These are phyloP conservation scores for Agelas oroides DNA, from an alignment of 37 sponge, comb jelly and placozoan species.

Conservation along the genomic window DNA sequence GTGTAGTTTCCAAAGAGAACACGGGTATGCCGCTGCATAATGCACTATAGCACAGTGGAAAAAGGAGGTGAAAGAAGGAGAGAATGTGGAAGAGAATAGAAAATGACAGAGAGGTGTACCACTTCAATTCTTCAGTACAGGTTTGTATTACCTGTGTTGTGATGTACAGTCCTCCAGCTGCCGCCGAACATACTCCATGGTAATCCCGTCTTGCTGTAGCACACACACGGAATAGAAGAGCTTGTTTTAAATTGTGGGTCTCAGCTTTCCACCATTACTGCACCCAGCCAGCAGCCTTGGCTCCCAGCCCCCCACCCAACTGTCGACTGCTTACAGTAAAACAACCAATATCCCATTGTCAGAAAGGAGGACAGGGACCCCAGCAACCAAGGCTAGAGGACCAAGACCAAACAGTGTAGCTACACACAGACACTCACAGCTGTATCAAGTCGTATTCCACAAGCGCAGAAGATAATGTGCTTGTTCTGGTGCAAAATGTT, in stretches of 20 bases:
- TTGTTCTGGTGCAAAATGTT: constrained; percentile 61
- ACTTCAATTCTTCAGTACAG: no score
- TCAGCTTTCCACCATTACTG: no score
- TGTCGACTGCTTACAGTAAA: no score
- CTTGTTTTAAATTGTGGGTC: background rate
- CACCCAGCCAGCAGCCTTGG: no score
- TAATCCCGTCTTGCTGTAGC: constrained; percentile 74
- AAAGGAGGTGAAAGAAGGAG: no score
- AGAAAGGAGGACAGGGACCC: no score
- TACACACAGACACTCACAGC: constrained; percentile 68
- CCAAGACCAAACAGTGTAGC: background rate
- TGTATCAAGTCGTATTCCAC: constrained; percentile 79
- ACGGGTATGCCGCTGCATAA: constrained; percentile 47
- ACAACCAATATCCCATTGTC: no score
- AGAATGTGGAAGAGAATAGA: no score
- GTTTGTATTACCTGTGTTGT: constrained; percentile 51
- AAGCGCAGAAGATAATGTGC: constrained; percentile 66
- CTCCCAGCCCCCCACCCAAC: no score
- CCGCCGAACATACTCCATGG: constrained; percentile 46
- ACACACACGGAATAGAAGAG: background rate
- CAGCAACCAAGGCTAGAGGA: no score
- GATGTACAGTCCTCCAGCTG: constrained; percentile 59
- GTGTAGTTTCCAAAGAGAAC: constrained; percentile 57
- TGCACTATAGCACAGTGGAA: background rate
- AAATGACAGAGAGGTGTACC: no score